Evolutionary conservation across 2,797 vertebrate genomes (phyloP), one percentile per base, ranked within the genome.

Genomic region (Molothrus aeneus): DNA sequence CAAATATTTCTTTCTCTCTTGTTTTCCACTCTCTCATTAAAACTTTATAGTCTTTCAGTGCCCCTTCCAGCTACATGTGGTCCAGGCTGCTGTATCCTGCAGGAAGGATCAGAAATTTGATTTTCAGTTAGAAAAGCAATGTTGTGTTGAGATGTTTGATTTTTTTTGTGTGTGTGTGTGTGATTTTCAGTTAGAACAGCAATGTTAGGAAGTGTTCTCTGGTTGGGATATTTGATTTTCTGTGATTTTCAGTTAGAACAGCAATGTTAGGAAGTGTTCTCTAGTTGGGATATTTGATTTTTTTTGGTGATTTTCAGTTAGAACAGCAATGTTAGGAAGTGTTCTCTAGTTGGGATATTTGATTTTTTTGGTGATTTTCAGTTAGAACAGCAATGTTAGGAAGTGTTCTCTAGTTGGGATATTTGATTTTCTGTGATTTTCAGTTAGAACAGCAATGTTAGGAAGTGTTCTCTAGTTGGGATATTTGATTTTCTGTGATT

Each of bases 381-480:
- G 31, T 32, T 20, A 54, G 8, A 13, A 20, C 12, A 54, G 2
- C 29, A 34, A 8, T 13, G 3, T 7, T 9, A 10, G 36, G 38
- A 14, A 0, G 1, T 38, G 15, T 4, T 69, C 20, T 9, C 15
- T 15, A 5, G 1, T 26, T 66, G 47, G n/a, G 10, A 12, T 48
- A 8, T 38, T 51, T 50, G 45, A 64, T 64, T 65, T 65, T 0
- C 3, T 32, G 32, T 13, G 43, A n/a, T 47, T 65, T 26, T 26
- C 17, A 47, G 7, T 18, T 17, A n/a, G 5, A 19, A 18, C 24
- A 64, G 3, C 22, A 14, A 19, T 8, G 2, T 6, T 19, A 20
- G 25, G 13, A 16, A 0, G 2, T 10, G 32, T 8, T 47, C 7
- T 6, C 5, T 6, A 2, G 5, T 17, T 50, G 66, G 34, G 14